Percentiles rank a stretch among this genome's conserved stretches.
Evolutionary conservation across 2,113 vertebrate species (phyloP).

Genomic region (Micronycteris hirsuta): DNA sequence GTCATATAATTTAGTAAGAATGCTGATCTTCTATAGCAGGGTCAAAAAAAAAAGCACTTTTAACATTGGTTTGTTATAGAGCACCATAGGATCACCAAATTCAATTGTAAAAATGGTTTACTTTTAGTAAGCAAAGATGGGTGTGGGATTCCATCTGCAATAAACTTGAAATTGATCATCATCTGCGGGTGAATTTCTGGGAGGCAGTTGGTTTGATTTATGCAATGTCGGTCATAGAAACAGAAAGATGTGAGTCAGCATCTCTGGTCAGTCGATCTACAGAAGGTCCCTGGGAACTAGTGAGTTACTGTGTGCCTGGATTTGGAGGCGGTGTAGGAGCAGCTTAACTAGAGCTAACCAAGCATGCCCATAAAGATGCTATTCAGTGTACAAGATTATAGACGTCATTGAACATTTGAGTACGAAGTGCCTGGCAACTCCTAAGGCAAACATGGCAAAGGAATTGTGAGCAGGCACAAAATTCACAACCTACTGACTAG

Average conservation of each 20-base stretch:
- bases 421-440: conserved; percentile 43
- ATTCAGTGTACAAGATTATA: not conserved
- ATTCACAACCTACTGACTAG: conserved; percentile 41
- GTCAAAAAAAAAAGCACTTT: conserved; percentile 73
- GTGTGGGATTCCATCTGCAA: conserved; percentile 72
- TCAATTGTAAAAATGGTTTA: conserved; percentile 68
- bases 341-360: not conserved
- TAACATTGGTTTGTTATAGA: conserved; percentile 70
- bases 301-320: conserved; percentile 47
- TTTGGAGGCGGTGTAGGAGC: conserved; percentile 44
- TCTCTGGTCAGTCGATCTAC: conserved; percentile 53
- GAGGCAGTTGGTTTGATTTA: conserved; percentile 75
- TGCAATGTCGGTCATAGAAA: conserved; percentile 59
- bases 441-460: conserved; percentile 24
- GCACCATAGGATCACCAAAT: conserved; percentile 66
- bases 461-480: conserved; percentile 43
- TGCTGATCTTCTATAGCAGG: conserved; percentile 65
- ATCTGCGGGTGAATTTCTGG: conserved; percentile 66
- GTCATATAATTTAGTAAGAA: conserved; percentile 60
- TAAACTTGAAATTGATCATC: conserved; percentile 75
- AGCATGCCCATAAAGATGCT: not conserved
- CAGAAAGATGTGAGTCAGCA: conserved; percentile 69
- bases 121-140: conserved; percentile 71
- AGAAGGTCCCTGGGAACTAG: not conserved
- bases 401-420: conserved; percentile 48